phyloP scores from a whole-genome alignment of 1,140 invertebrate genomes.

The Thereuonema tuberculata region DNA sequence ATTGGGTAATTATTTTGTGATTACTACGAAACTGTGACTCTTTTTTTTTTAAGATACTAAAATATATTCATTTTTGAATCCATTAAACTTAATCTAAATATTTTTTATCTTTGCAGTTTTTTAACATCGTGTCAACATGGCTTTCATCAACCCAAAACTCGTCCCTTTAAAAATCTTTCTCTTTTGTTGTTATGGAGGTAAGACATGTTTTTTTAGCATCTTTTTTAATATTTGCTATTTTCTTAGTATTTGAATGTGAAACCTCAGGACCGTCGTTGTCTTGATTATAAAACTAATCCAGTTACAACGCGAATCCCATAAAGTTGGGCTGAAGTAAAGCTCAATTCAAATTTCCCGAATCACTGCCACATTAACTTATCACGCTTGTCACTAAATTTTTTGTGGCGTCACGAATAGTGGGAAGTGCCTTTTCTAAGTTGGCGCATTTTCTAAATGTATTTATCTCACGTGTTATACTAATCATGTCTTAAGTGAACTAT shows the following conservation, averaged over 20 bases:
- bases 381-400: not conserved
- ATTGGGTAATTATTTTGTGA: too few species aligned
- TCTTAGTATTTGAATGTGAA: not conserved
- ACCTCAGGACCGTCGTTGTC: not conserved
- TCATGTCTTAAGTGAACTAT: too few species aligned
- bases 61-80: too few species aligned
- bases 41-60: too few species aligned
- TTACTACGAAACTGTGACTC: too few species aligned
- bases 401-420: too few species aligned
- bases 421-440: too few species aligned
- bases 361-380: not conserved
- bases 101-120: not conserved
- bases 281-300: not conserved
- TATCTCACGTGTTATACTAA: too few species aligned
- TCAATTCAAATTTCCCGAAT: not conserved
- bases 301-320: not conserved
- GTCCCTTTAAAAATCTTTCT: slow-evolving; percentile 6
- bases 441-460: too few species aligned
- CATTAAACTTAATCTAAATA: not conserved
- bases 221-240: not conserved
- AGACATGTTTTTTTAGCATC: not conserved
- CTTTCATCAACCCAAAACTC: slow-evolving; percentile 1
- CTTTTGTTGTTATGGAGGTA: slow-evolving; percentile 13
- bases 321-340: not conserved
- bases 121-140: not conserved